phyloP scores from a whole-genome alignment of 1,140 invertebrate genomes.

The Drosophila tani region DNA sequence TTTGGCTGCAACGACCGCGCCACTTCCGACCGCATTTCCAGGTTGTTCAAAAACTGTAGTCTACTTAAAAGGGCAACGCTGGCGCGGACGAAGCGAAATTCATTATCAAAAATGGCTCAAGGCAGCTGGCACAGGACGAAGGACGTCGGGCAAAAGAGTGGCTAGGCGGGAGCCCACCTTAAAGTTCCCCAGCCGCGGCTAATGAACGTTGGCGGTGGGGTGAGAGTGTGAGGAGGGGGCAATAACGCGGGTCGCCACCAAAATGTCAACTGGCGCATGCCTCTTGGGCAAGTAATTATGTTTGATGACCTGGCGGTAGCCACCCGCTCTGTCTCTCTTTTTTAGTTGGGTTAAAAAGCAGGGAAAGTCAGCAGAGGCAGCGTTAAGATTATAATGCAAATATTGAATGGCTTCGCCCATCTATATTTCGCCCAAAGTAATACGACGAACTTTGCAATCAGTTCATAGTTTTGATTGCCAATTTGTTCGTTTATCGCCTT shows the following conservation, averaged over 20 bases:
- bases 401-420: slow-evolving; percentile 45
- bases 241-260: slow-evolving; percentile 37
- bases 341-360: slow-evolving; percentile 26
- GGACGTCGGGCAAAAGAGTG: neutral
- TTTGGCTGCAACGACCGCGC: slow-evolving; percentile 30
- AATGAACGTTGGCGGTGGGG: slow-evolving; percentile 43
- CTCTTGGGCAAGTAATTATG: slow-evolving; percentile 77
- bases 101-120: slow-evolving; percentile 63
- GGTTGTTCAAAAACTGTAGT: slow-evolving; percentile 35
- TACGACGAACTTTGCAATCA: slow-evolving; percentile 35
- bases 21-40: slow-evolving; percentile 17
- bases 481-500: slow-evolving; percentile 37
- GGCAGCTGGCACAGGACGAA: slow-evolving; percentile 35
- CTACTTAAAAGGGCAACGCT: slow-evolving; percentile 48
- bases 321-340: slow-evolving; percentile 11
- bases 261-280: slow-evolving; percentile 75
- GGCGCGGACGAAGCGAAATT: slow-evolving; percentile 45
- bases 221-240: neutral
- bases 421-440: slow-evolving; percentile 32
- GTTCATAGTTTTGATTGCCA: slow-evolving; percentile 40
- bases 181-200: slow-evolving; percentile 49
- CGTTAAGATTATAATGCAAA: slow-evolving; percentile 57
- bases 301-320: slow-evolving; percentile 64
- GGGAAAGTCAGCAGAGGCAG: slow-evolving; percentile 9
- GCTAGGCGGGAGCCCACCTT: slow-evolving; percentile 39